Evolutionary conservation across 2,888 invertebrate genomes (phyloP).

Genomic region (Herminia tarsipennalis): DNA sequence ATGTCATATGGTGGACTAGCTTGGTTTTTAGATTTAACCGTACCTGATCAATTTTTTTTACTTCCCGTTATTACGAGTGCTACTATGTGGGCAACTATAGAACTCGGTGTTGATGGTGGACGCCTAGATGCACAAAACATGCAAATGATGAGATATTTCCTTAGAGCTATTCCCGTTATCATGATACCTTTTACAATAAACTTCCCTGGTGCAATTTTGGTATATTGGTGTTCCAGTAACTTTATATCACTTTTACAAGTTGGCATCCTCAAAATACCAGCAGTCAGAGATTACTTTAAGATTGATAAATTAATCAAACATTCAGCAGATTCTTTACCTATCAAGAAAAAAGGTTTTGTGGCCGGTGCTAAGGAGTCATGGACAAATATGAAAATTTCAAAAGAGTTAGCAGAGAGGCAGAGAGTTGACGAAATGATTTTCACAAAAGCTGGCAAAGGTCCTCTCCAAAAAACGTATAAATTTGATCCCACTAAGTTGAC

Average conservation of each 20-base stretch:
- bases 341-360: constrained; percentile 91
- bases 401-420: constrained; percentile 91
- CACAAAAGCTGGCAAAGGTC: constrained; percentile 93
- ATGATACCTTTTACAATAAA: constrained; percentile 94
- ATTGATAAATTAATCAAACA: constrained; percentile 88
- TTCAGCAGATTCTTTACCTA: constrained; percentile 84
- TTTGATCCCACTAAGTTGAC: constrained; percentile 91
- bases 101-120: constrained; percentile 92
- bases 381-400: constrained; percentile 92
- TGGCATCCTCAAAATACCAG: constrained; percentile 90
- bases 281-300: constrained; percentile 90
- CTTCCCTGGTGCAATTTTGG: constrained; percentile 94
- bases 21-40: constrained; percentile 97
- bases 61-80: constrained; percentile 94
- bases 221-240: constrained; percentile 96
- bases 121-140: constrained; percentile 88
- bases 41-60: constrained; percentile 95
- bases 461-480: constrained; percentile 94
- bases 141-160: constrained; percentile 89
- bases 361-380: constrained; percentile 93
- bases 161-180: constrained; percentile 91
- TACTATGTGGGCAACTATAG: constrained; percentile 93
- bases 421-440: constrained; percentile 92
- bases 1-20: constrained; percentile 94
- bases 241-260: constrained; percentile 94